Evolutionary conservation across 2,888 invertebrate genomes (phyloP).

Genomic region (Erebia palarica): DNA sequence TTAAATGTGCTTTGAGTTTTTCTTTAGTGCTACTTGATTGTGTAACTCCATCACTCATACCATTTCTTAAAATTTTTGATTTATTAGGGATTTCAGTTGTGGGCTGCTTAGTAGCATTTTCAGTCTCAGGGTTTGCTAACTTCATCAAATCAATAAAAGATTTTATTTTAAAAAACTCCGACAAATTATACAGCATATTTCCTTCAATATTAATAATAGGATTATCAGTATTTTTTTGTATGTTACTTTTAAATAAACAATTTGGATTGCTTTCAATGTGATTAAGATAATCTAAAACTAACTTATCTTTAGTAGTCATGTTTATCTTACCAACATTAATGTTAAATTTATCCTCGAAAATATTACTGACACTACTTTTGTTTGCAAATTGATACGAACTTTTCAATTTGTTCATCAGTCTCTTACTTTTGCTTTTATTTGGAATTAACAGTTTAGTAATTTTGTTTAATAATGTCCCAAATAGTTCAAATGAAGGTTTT

Average conservation of each 20-base stretch:
- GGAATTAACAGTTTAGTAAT: conserved; percentile 67
- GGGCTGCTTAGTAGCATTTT: conserved; percentile 22
- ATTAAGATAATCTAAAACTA: conserved; percentile 64
- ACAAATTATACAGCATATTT: conserved; percentile 63
- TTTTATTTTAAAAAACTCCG: conserved; percentile 69
- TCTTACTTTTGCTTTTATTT: conserved; percentile 50
- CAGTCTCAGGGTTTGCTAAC: conserved; percentile 46
- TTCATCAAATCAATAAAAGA: conserved; percentile 65
- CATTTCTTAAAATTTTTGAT: conserved; percentile 22
- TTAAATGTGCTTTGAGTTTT: conserved; percentile 67
- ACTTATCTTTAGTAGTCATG: conserved; percentile 64
- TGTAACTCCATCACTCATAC: conserved; percentile 20
- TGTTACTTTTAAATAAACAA: conserved; percentile 52
- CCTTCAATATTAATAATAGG: conserved; percentile 54
- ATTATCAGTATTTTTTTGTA: conserved; percentile 39
- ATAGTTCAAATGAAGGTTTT: conserved; percentile 53
- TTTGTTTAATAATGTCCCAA: conserved; percentile 62
- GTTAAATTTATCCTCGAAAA: conserved; percentile 51
- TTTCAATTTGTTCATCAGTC: conserved; percentile 49
- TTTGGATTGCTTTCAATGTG: conserved; percentile 60
- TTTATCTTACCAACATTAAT: conserved; percentile 51
- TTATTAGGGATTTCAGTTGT: conserved; percentile 30
- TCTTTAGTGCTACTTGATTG: conserved; percentile 56
- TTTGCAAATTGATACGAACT: conserved; percentile 48
- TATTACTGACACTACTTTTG: conserved; percentile 48